These are phyloP conservation scores for Uromys caudimaculatus DNA, from an alignment of 2,797 vertebrate genomes.

Conservation along the genomic window DNA sequence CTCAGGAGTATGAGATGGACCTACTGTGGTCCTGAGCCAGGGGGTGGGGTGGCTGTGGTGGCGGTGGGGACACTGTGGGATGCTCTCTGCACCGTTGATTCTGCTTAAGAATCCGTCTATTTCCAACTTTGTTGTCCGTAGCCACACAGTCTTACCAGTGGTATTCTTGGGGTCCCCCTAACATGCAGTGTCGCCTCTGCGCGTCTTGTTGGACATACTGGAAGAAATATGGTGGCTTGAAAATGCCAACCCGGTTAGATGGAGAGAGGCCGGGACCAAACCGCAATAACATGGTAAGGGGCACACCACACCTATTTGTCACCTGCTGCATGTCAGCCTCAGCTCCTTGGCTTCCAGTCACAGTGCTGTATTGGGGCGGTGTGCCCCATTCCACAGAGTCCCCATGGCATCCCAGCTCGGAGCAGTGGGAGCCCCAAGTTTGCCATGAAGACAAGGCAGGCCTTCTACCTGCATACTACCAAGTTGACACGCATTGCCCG, in stretches of 20 bases:
- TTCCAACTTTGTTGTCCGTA: constrained; percentile 90
- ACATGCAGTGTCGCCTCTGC: constrained; percentile 99
- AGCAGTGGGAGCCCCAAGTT: constrained; percentile 98
- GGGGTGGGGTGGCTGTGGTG: not conserved
- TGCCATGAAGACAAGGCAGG: constrained; percentile 98
- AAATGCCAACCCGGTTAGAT: constrained; percentile 98
- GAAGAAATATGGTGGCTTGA: constrained; percentile 99
- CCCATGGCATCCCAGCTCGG: constrained; percentile 93
- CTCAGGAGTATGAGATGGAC: not conserved
- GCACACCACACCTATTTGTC: rapidly evolving
- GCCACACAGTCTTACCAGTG: constrained; percentile 98
- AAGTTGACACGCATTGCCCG: constrained; percentile 93
- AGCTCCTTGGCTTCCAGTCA: constrained; percentile 58
- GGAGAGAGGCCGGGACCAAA: constrained; percentile 98
- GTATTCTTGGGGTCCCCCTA: constrained; percentile 99
- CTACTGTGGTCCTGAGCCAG: not conserved
- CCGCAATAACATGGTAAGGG: constrained; percentile 94
- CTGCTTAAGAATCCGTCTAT: constrained; percentile 88
- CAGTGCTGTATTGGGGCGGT: constrained; percentile 73
- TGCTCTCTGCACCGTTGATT: constrained; percentile 82
- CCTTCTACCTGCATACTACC: constrained; percentile 97
- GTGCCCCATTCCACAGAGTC: constrained; percentile 89
- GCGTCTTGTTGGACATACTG: constrained; percentile 99
- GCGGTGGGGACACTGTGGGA: constrained; percentile 71
- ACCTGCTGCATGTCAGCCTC: rapidly evolving